A percentile compares a stretch with the other conserved stretches of the same genome.
phyloP scores from a whole-genome alignment of 2,113 vertebrate genomes.

The Microtus richardsoni region DNA sequence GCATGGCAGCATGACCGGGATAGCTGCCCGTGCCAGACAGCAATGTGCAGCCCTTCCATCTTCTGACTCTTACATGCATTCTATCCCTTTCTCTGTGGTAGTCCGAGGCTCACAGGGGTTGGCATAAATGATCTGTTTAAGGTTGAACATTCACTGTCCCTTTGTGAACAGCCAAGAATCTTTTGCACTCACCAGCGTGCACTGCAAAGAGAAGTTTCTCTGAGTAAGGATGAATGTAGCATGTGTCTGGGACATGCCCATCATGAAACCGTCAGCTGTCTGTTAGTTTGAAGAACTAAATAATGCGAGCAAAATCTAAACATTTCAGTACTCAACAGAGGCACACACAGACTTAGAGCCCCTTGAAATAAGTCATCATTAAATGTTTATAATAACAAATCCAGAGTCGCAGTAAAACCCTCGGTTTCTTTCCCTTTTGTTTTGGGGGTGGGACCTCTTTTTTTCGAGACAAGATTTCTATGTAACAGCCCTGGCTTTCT shows the following conservation, averaged over 20 bases:
- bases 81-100: neutral
- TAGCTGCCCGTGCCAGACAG: neutral
- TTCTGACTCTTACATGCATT: neutral
- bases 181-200: neutral
- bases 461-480: neutral
- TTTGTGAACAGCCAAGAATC: neutral
- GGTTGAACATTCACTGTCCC: neutral
- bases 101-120: neutral
- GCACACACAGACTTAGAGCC: neutral
- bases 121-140: neutral
- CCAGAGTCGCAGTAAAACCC: neutral
- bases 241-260: neutral
- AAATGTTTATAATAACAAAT: neutral
- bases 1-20: neutral
- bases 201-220: neutral
- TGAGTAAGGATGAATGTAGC: neutral
- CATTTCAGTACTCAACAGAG: conserved; percentile 1
- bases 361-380: neutral
- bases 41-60: neutral
- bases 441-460: too few species aligned
- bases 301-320: neutral
- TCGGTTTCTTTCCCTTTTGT: neutral
- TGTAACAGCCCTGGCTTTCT: neutral
- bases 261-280: neutral
- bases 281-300: neutral